Evolutionary conservation across 2,888 invertebrate genomes (phyloP).

Genomic region (Amphipoea oculea): DNA sequence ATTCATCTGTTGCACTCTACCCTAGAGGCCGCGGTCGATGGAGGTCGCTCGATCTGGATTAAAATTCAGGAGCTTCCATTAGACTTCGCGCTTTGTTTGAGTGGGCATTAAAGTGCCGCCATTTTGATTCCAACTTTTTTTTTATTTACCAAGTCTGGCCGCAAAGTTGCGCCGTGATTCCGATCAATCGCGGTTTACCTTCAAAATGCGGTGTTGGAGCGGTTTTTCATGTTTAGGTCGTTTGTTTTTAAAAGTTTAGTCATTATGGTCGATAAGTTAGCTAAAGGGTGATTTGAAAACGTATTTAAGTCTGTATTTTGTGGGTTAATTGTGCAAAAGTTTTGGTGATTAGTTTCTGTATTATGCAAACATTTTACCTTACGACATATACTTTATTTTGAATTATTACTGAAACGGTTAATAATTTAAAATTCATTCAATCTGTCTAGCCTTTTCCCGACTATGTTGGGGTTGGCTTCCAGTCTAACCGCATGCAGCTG

Average conservation of each 20-base stretch:
- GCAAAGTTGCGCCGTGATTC: slow-evolving; percentile 54
- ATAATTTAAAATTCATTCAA: not conserved
- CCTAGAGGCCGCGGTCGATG: slow-evolving; percentile 9
- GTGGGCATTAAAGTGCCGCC: slow-evolving; percentile 68
- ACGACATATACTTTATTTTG: not conserved
- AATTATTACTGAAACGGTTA: too few relatives aligned
- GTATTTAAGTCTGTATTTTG: not conserved
- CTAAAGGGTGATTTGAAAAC: not conserved
- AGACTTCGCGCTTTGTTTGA: slow-evolving; percentile 70
- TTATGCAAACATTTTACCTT: not conserved
- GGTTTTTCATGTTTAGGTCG: slow-evolving; percentile 21
- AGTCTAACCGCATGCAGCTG: too few relatives aligned
- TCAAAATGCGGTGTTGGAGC: slow-evolving; percentile 27
- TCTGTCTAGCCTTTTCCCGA: not conserved
- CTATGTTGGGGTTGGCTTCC: too few relatives aligned
- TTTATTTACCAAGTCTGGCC: slow-evolving; percentile 41
- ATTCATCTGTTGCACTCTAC: slow-evolving; percentile 30
- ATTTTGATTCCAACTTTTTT: slow-evolving; percentile 60
- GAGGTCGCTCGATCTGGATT: slow-evolving; percentile 65
- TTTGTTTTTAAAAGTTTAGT: slow-evolving; percentile 8
- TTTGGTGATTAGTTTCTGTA: not conserved
- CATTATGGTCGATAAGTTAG: slow-evolving; percentile 10
- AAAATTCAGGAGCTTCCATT: slow-evolving; percentile 73
- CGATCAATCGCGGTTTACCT: slow-evolving; percentile 58
- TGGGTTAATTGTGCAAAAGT: not conserved